Base-by-base conservation (phyloP, 2,797 vertebrate species). In the Acanthurus leucopareius region DNA sequence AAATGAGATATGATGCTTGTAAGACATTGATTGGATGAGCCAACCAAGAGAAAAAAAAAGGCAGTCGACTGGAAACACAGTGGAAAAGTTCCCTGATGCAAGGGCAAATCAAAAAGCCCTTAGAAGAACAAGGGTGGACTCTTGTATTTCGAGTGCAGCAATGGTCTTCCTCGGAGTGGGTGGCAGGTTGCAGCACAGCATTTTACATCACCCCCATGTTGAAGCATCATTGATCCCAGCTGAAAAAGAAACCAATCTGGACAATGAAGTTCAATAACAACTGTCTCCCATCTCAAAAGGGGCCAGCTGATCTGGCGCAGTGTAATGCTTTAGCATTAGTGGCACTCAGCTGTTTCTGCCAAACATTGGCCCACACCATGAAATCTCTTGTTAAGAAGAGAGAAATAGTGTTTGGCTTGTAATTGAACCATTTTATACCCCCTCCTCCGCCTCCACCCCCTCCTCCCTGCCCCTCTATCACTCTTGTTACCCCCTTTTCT, bases 361-460 rank as follows among this genome's bases (percentile, higher is more conserved):
- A 96, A 96, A 96, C 97, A 96, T 93, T 93, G 95, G 96, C 95
- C 97, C 84, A 95, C 95, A 97, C 97, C 98, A 96, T 99, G 97
- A 99, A 99, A 99, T 99, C 97, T 97, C 97, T 98, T 97, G 97
- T 98, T 99, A 99, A 96, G 98, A 97, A 97, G 96, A 98, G 97
- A 98, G 97, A 98, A 98, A 98, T 98, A 96, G 97, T 97, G 97
- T 97, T 97, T 94, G 94, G 96, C 96, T 97, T 96, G 97, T 98
- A 98, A 99, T 99, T 99, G 97, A 98, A 99, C 97, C 97, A 97
- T 98, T 99, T 97, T 97, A 96, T 96, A 96, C 96, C 96, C 87
- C 95, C 32, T 35, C 32, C 32, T 35, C 32, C 32, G 32, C 6
- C 32, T 35, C 91, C 93, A 7, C 87, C 91, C 72, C 88, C 28